Evolutionary conservation across 1,140 invertebrate species (phyloP).

Genomic region (Geopemphigus sp.): DNA sequence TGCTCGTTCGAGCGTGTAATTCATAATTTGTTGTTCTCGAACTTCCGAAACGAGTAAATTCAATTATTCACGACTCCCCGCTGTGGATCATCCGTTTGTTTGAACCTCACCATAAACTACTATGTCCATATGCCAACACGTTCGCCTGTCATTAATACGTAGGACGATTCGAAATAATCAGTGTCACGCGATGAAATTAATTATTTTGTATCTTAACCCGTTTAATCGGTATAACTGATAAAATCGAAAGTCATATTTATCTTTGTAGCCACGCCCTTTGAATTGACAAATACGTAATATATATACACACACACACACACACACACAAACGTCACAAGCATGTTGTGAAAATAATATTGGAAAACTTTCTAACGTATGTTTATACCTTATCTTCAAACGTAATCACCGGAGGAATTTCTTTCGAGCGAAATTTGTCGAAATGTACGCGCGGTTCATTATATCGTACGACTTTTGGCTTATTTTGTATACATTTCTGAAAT

Average conservation of each 20-base stretch:
- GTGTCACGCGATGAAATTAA: neutral
- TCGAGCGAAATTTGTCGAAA: too few species aligned
- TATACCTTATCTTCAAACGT: neutral
- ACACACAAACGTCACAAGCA: too few species aligned
- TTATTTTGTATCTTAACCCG: conserved; percentile 1
- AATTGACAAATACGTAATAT: too few species aligned
- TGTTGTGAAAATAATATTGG: neutral
- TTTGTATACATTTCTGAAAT: too few species aligned
- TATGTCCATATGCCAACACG: neutral
- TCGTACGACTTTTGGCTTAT: too few species aligned
- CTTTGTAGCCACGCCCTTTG: neutral
- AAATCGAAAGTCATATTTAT: neutral
- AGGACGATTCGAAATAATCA: conserved; percentile 29
- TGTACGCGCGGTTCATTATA: too few species aligned
- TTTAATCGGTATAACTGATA: conserved; percentile 20
- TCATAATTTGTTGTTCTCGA: neutral
- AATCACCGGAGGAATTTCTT: neutral
- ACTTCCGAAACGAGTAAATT: conserved; percentile 3
- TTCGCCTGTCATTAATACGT: neutral
- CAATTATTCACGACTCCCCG: conserved; percentile 14
- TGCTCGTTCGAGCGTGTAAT: too few species aligned
- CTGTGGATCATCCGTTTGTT: conserved; percentile 29
- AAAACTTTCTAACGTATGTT: neutral
- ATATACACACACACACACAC: too few species aligned
- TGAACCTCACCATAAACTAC: neutral